These are phyloP conservation scores for Chrysogorgia sp. DNA, from an alignment of 92 coral and sea anemone species.

Conservation along the genomic window DNA sequence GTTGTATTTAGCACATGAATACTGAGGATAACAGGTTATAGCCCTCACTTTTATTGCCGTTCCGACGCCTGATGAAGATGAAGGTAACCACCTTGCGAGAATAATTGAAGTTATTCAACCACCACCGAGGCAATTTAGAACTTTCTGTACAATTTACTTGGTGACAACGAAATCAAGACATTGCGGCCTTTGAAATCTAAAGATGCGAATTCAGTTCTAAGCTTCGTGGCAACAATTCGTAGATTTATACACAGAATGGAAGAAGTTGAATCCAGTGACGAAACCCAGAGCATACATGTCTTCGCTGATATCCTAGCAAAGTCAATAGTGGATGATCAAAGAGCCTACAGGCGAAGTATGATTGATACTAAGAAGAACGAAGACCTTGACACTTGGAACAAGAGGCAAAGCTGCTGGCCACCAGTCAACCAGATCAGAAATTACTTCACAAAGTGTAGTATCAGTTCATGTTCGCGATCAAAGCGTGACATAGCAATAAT, in stretches of 20 bases:
- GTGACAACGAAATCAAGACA: constrained; percentile 20
- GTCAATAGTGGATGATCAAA: constrained; percentile 8
- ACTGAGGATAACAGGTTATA: too few relatives aligned
- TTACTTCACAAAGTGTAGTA: background rate
- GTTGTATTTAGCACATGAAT: too few relatives aligned
- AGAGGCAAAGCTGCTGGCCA: background rate
- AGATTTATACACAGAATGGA: constrained; percentile 25
- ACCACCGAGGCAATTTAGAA: constrained; percentile 17
- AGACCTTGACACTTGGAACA: constrained; percentile 3
- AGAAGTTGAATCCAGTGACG: constrained; percentile 28
- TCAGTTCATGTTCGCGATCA: too few relatives aligned
- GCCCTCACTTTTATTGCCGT: too few relatives aligned
- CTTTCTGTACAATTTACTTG: constrained; percentile 11
- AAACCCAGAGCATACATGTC: constrained; percentile 4
- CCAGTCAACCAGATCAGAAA: background rate
- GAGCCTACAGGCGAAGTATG: constrained; percentile 25
- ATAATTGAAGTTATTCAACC: constrained; percentile 13
- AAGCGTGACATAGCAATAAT: too few relatives aligned
- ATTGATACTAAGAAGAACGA: constrained; percentile 22
- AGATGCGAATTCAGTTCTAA: constrained; percentile 28
- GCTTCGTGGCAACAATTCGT: constrained; percentile 10
- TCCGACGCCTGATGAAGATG: too few relatives aligned
- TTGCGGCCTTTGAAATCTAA: constrained; percentile 15
- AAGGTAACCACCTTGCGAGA: constrained; percentile 11
- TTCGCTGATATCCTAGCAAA: constrained; percentile 20